These are phyloP conservation scores for Novumbra hubbsi DNA, from an alignment of 2,797 vertebrate species.

Conservation along the genomic window DNA sequence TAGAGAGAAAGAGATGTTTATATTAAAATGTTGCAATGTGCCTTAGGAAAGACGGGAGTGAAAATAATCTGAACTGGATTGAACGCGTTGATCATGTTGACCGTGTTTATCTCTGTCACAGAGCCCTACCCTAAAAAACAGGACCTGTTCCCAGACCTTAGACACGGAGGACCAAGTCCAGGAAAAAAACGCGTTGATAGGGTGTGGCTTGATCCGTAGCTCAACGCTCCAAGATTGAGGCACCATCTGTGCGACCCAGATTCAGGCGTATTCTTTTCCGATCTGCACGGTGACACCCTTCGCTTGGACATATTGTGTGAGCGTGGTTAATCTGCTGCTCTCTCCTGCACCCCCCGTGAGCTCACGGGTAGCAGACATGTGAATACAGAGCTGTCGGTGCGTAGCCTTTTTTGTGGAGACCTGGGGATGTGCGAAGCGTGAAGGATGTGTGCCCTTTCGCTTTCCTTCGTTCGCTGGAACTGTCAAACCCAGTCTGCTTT, in stretches of 20 bases:
- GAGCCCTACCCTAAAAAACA: no score
- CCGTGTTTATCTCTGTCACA: no score
- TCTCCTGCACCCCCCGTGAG: slow-evolving; percentile 8
- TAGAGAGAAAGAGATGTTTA: background rate
- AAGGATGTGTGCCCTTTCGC: slow-evolving; percentile 36
- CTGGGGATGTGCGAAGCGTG: slow-evolving; percentile 53
- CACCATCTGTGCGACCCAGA: slow-evolving; percentile 28
- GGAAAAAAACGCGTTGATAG: background rate
- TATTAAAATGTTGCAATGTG: no score
- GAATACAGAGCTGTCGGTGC: slow-evolving; percentile 21
- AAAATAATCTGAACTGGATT: no score
- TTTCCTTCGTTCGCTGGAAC: slow-evolving; percentile 27
- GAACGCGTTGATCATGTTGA: background rate
- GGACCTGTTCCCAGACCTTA: background rate
- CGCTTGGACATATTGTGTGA: slow-evolving; percentile 33
- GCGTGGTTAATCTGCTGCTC: slow-evolving; percentile 47
- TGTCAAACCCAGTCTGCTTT: slow-evolving; percentile 46
- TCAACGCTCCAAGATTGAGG: background rate
- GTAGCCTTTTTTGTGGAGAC: background rate
- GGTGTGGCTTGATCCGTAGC: background rate
- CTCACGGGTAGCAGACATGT: slow-evolving; percentile 43
- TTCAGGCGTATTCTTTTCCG: background rate
- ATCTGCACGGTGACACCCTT: background rate
- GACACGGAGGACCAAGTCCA: background rate
- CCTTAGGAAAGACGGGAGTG: no score